A percentile compares a stretch with the other conserved stretches of the same genome.
Conservation (phyloP, 2,113 vertebrate species). For the Sigmodon hispidus region DNA sequence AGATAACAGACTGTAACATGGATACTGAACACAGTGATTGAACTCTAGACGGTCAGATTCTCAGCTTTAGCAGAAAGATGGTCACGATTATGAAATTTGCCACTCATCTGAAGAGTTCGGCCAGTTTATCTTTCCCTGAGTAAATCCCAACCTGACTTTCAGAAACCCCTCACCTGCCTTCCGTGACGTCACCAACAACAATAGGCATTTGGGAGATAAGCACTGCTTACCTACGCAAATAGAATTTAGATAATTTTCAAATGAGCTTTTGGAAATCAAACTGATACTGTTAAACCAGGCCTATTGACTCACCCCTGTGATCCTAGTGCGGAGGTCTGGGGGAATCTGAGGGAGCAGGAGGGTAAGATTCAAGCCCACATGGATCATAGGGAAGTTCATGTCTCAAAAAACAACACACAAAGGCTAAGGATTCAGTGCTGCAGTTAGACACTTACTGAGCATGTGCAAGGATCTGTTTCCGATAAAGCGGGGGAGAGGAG, state of each 20-base stretch:
- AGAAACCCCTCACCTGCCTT: neutral
- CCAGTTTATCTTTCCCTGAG: neutral
- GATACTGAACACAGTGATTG: neutral
- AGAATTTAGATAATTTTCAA: constrained; percentile 38
- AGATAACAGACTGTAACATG: neutral
- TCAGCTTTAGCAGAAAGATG: neutral
- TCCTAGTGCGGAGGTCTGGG: neutral
- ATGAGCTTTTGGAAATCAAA: constrained; percentile 6
- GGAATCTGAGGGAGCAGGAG: neutral
- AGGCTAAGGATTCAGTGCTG: neutral
- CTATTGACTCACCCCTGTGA: neutral
- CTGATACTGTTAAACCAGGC: neutral
- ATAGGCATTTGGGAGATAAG: neutral
- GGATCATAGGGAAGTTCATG: neutral
- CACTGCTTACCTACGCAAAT: neutral
- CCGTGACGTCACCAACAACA: too few relatives aligned
- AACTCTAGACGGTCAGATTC: neutral
- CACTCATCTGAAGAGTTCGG: neutral
- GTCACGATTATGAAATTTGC: neutral
- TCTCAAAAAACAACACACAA: neutral
- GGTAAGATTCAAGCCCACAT: neutral
- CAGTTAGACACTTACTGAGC: neutral
- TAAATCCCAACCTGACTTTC: neutral
- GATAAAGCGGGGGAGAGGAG: neutral
- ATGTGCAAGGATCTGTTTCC: neutral